These are phyloP conservation scores for Tupaia chinensis DNA, from an alignment of 2,113 vertebrate species.

Conservation along the genomic window DNA sequence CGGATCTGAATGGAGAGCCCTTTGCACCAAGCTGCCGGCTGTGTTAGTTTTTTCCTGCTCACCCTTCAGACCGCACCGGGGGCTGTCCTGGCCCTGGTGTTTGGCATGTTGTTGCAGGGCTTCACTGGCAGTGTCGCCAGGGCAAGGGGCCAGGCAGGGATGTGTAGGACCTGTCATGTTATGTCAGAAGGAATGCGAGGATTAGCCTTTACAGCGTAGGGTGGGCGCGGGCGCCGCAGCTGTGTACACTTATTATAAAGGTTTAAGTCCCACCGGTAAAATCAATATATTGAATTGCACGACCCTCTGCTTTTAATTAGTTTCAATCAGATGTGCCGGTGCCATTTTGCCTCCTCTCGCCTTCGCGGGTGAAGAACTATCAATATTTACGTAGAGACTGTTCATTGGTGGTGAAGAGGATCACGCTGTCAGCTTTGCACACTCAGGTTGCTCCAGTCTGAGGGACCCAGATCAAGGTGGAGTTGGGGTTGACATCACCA, in stretches of 20 bases:
- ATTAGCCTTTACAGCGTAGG: constrained; percentile 81
- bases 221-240: constrained; percentile 85
- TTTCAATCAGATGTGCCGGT: constrained; percentile 85
- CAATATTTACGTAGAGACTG: constrained; percentile 89
- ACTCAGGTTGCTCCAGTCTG: constrained; percentile 70
- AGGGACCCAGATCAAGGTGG: constrained; percentile 69
- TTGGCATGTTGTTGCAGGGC: constrained; percentile 77
- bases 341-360: constrained; percentile 80
- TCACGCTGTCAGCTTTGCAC: constrained; percentile 81
- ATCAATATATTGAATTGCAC: constrained; percentile 90
- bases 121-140: constrained; percentile 83
- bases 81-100: constrained; percentile 79
- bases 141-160: constrained; percentile 86
- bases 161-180: constrained; percentile 88
- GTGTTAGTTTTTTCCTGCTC: constrained; percentile 57
- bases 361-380: constrained; percentile 85
- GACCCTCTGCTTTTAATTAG: constrained; percentile 90
- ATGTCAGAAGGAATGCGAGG: constrained; percentile 87
- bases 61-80: constrained; percentile 68
- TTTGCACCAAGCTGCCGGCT: constrained; percentile 70
- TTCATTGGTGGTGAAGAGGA: constrained; percentile 87
- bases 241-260: constrained; percentile 88
- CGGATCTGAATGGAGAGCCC: neutral
- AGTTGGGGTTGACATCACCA: constrained; percentile 52
- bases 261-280: constrained; percentile 89